Conservation (phyloP, 1,140 invertebrate genomes). For the Bombus sylvicola region DNA sequence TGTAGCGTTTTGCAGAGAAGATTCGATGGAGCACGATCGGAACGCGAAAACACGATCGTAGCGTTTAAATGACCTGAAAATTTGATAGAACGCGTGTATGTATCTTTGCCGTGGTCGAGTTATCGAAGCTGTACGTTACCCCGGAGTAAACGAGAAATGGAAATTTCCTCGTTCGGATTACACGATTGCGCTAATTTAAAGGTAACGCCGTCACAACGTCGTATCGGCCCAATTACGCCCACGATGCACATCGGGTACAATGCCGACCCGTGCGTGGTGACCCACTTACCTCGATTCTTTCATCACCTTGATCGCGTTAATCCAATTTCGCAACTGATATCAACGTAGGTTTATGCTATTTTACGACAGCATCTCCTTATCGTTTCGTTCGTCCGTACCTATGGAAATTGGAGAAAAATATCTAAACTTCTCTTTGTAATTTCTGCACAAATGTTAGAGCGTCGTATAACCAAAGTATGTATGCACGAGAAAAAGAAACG, state of each 20-base stretch:
- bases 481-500: no score
- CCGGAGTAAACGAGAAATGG: constrained; percentile 28
- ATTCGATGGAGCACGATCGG: not conserved
- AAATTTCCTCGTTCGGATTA: constrained; percentile 29
- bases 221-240: constrained; percentile 56
- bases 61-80: constrained; percentile 18
- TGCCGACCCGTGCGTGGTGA: constrained; percentile 42
- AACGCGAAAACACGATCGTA: not conserved
- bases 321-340: constrained; percentile 33
- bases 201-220: not conserved
- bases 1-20: not conserved
- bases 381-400: not conserved
- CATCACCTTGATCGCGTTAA: constrained; percentile 58
- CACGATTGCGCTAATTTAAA: constrained; percentile 47
- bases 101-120: not conserved
- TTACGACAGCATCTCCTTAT: not conserved
- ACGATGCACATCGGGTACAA: constrained; percentile 46
- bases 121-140: constrained; percentile 2
- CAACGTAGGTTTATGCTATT: constrained; percentile 13
- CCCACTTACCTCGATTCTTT: constrained; percentile 62
- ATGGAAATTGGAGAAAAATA: not conserved
- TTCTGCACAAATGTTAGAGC: no score
- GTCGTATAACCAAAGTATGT: no score
- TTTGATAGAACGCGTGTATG: not conserved
- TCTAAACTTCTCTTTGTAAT: not conserved